Evolutionary conservation across 2,888 invertebrate species (phyloP), one percentile per base, ranked within the genome.

Genomic region (Chymomyza fuscimana): DNA sequence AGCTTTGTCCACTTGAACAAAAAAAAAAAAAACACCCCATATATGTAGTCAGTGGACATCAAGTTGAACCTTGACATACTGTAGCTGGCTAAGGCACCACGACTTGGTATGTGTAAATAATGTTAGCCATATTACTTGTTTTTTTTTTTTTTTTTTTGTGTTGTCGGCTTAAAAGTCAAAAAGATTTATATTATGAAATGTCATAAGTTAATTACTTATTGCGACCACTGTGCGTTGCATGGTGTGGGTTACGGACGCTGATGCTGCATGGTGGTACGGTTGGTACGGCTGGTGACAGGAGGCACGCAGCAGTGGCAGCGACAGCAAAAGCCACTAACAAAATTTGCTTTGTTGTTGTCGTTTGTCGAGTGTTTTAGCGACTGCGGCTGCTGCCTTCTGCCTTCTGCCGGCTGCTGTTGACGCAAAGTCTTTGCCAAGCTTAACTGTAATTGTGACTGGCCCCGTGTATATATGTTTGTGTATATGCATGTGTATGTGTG

Each of bases 321-420:
- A 54, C 76, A 69, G 74, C 71, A 74, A 77, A 81, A 78, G 79
- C 76, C 76, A 86, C 81, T 81, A 83, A 79, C 81, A 77, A 78
- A 75, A 76, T 62, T 62, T 32, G 36, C 60, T 60, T 60, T 60
- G 32, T n/a, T 36, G 19, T 58, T 58, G 19, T 25, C 58, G 15
- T 29, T 25, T 19, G 52, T 10, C 52, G 29, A 60, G 60, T 63
- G 63, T 29, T 75, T 58, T 25, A 58, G 76, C 76, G 72, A 25
- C 25, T 58, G 22, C 10, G 25, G 12, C 25, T 22, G 7, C 58
- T 70, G 76, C 66, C 59, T 65, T 59, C 68, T 68, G 51, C 71
- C 40, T 7, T 46, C 40, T 76, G 75, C 10, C n/a, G 29, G 62
- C 62, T 75, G 78, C 73, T 76, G 72, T 77, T 85, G 82, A 82